Conservation (phyloP, 2,797 vertebrate genomes). For the Brotula barbata region DNA sequence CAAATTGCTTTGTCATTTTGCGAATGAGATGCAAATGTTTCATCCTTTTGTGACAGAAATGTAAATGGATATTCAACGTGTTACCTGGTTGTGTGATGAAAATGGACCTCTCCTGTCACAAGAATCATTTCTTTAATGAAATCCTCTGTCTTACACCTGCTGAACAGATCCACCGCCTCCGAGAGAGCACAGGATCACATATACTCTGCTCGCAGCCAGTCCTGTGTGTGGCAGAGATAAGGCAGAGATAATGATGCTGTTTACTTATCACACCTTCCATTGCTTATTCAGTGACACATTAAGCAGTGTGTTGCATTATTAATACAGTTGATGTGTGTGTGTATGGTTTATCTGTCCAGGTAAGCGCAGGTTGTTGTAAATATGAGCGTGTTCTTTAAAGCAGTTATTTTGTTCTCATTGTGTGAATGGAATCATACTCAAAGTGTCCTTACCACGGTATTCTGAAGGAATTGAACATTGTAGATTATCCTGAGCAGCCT, state of each 20-base stretch:
- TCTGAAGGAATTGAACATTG: constrained; percentile 4
- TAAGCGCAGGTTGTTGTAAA: constrained; percentile 2
- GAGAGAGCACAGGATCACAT: constrained; percentile 1
- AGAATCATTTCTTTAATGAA: too few relatives aligned
- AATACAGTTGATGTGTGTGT: not conserved
- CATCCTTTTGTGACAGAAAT: too few relatives aligned
- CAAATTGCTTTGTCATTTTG: too few relatives aligned
- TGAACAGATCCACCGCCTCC: constrained; percentile 13
- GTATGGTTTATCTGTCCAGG: not conserved
- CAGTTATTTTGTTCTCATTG: not conserved
- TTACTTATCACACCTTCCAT: not conserved
- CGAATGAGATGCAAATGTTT: too few relatives aligned
- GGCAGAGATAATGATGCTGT: not conserved
- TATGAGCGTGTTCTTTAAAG: constrained; percentile 7
- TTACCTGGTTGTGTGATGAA: too few relatives aligned
- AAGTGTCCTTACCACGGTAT: constrained; percentile 9
- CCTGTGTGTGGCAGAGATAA: constrained; percentile 1
- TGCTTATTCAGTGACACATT: constrained; percentile 1
- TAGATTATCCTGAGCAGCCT: not conserved
- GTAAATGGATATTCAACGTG: too few relatives aligned
- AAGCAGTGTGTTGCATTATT: not conserved
- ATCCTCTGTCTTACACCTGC: too few relatives aligned
- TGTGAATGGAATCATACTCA: constrained; percentile 6
- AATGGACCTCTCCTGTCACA: too few relatives aligned
- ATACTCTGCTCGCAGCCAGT: not conserved